Percentiles rank a stretch among this genome's conserved stretches.
phyloP scores from a whole-genome alignment of 1,140 invertebrate species.

The Heliconius nattereri region DNA sequence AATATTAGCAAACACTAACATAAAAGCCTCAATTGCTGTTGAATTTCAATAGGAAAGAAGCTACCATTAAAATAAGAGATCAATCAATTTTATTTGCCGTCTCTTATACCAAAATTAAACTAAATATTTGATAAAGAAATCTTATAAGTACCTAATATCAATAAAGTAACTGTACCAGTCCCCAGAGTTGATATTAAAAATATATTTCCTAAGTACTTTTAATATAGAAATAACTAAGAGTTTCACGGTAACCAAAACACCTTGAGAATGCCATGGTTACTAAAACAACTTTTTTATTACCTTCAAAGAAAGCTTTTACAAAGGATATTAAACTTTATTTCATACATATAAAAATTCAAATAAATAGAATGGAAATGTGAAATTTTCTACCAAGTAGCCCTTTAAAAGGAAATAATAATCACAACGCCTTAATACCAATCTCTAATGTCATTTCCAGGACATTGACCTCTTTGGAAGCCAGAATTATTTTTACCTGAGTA shows the following conservation, averaged over 20 bases:
- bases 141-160: no score
- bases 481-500: neutral
- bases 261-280: constrained; percentile 1
- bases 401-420: neutral
- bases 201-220: neutral
- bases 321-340: neutral
- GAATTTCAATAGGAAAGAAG: no score
- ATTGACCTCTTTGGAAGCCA: neutral
- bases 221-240: neutral
- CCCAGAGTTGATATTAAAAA: neutral
- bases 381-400: neutral
- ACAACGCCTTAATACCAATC: neutral
- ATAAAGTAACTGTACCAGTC: no score
- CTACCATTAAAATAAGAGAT: no score
- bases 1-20: no score
- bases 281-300: neutral
- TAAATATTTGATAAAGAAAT: no score
- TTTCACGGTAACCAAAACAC: neutral
- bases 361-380: neutral
- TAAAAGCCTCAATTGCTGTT: no score
- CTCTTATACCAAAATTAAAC: no score
- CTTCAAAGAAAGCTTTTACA: neutral
- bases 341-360: neutral
- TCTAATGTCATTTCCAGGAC: neutral
- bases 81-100: no score